Evolutionary conservation across 2,888 invertebrate genomes (phyloP), one percentile per base, ranked within the genome.

Genomic region (Resseliella maxima): DNA sequence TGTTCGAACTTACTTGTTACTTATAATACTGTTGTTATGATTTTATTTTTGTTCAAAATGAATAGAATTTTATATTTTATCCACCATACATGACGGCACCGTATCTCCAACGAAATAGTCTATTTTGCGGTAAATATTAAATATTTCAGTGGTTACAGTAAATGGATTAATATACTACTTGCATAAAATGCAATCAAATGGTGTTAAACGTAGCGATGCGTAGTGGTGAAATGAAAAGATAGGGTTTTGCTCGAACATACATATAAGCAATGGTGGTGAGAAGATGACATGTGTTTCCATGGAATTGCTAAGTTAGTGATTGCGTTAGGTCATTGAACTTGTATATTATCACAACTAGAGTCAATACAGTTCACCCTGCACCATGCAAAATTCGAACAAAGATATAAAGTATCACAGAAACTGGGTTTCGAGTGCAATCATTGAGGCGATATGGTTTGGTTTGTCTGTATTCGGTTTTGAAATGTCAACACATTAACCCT

Each of bases 401-500:
- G 15, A 50, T 18, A 50, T 50, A 41, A 5, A 12, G n/a, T n/a
- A n/a, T n/a, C 18, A 18, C 46, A 15, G 46, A 8, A 50, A 15
- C 46, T 41, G 41, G 46, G 8, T 15, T 50, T 2, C 46, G 46
- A 50, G 12, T 41, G 8, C 18, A 8, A 18, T 18, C 24, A 2
- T 41, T 24, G 59, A 59, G n/a, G 6, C 59, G 59, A 59, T n/a
- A 3, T 10, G 31, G 2, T 31, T 72, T 31, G 72, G 72, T 72
- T 72, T 72, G 72, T 72, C 72, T 72, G 72, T 72, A 59, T 72
- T 24, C 24, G 10, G n/a, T 2, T 59, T 59, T 24, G 72, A 31
- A 72, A 72, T 72, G 72, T 72, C 72, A 72, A 35, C 72, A 72
- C 72, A 72, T 72, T 72, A 72, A 72, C 72, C 72, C 72, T 72